Conservation (phyloP, 1,140 invertebrate genomes). For the Lerema accius region DNA sequence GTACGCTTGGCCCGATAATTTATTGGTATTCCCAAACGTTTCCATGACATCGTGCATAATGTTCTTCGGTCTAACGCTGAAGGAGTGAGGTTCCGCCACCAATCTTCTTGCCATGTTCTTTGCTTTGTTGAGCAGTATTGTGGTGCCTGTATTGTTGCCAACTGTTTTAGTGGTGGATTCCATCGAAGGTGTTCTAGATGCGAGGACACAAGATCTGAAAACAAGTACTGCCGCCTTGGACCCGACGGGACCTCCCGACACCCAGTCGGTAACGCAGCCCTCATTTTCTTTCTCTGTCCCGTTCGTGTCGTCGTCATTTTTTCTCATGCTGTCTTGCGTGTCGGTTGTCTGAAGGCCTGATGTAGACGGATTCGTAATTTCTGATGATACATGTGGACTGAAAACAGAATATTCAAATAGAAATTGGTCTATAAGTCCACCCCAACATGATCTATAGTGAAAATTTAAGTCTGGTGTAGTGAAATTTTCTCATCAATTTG, state of each 20-base stretch:
- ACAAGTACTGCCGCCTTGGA: constrained; percentile 81
- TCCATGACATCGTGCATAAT: constrained; percentile 80
- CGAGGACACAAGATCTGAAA: constrained; percentile 84
- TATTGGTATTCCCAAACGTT: constrained; percentile 68
- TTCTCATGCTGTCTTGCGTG: constrained; percentile 66
- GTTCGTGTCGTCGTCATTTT: constrained; percentile 60
- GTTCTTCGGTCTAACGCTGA: constrained; percentile 66
- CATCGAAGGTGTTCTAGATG: constrained; percentile 71
- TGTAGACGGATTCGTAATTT: constrained; percentile 71
- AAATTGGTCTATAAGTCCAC: not conserved
- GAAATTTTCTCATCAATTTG: not conserved
- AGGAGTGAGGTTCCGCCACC: constrained; percentile 69
- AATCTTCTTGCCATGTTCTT: constrained; percentile 75
- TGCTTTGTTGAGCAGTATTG: constrained; percentile 72
- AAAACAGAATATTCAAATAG: constrained; percentile 34
- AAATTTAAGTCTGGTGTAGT: constrained; percentile 5
- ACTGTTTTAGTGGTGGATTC: constrained; percentile 70
- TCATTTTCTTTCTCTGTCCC: constrained; percentile 59
- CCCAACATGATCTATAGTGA: not conserved
- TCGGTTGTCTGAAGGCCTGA: constrained; percentile 62
- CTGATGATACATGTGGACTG: constrained; percentile 79
- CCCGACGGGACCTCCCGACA: constrained; percentile 81
- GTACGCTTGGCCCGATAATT: constrained; percentile 63
- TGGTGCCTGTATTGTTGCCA: constrained; percentile 71
- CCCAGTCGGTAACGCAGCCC: constrained; percentile 85